A percentile compares a stretch with the other conserved stretches of the same genome.
Conservation (phyloP, 2,113 vertebrate genomes). For the Lophius piscatorius region DNA sequence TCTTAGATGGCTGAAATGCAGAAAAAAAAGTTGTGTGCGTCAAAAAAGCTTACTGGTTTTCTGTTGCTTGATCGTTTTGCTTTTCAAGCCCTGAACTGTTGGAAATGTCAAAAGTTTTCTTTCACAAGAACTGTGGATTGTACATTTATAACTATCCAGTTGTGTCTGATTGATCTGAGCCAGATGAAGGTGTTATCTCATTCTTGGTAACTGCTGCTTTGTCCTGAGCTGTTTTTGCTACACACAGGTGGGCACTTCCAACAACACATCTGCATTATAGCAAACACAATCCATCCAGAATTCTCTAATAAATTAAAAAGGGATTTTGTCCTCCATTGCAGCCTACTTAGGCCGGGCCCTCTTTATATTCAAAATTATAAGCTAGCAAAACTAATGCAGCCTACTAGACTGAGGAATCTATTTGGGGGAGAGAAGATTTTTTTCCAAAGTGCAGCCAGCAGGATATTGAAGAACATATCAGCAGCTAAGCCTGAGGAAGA, state of each 20-base stretch:
- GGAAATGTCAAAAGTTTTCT: too few species aligned
- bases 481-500: slow-evolving; percentile 43
- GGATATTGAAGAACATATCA: slow-evolving; percentile 42
- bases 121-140: too few species aligned
- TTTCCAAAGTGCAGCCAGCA: slow-evolving; percentile 15
- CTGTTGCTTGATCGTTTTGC: too few species aligned
- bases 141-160: too few species aligned
- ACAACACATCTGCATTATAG: background rate
- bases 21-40: too few species aligned
- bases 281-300: background rate
- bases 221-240: too few species aligned
- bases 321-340: background rate
- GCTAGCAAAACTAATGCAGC: slow-evolving; percentile 9
- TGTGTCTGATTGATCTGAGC: too few species aligned
- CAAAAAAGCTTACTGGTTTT: too few species aligned
- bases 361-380: slow-evolving; percentile 8
- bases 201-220: background rate
- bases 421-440: slow-evolving; percentile 37
- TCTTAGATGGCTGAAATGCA: too few species aligned
- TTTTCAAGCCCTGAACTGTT: too few species aligned
- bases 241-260: background rate
- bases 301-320: background rate
- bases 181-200: too few species aligned
- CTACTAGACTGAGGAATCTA: slow-evolving; percentile 32
- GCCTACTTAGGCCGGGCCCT: background rate